Evolutionary conservation across 2,888 invertebrate species (phyloP).

Genomic region (Esperia sulphurella): DNA sequence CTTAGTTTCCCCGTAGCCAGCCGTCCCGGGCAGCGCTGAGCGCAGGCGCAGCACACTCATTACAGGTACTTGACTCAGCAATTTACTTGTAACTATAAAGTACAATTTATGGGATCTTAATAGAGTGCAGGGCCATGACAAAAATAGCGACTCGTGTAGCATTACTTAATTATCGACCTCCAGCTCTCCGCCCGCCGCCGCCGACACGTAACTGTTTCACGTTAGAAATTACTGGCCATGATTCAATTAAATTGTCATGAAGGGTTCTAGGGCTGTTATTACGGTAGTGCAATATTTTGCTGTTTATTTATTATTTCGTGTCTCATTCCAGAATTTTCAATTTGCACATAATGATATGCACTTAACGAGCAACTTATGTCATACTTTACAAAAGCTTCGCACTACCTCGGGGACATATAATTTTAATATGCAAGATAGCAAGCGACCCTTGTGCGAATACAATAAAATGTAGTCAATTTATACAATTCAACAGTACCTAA

Average conservation of each 20-base stretch:
- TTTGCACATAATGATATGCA: constrained; percentile 26
- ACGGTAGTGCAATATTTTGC: constrained; percentile 32
- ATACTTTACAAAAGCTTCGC: constrained; percentile 11
- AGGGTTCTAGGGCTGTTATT: constrained; percentile 41
- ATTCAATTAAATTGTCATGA: constrained; percentile 61
- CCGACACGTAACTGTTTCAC: constrained; percentile 25
- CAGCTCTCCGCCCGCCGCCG: constrained; percentile 13
- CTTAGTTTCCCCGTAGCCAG: constrained; percentile 22
- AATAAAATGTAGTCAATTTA: neutral
- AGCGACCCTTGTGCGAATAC: neutral
- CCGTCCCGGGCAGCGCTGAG: neutral
- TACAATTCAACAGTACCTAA: constrained; percentile 2
- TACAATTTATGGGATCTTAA: constrained; percentile 61
- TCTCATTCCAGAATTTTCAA: constrained; percentile 25
- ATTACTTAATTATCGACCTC: constrained; percentile 44
- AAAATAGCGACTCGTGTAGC: constrained; percentile 50
- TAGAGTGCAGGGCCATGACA: constrained; percentile 48
- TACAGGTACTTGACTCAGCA: constrained; percentile 58
- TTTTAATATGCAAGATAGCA: no score
- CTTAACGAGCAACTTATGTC: constrained; percentile 18
- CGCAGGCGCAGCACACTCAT: constrained; percentile 31
- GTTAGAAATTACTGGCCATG: constrained; percentile 41
- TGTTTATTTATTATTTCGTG: constrained; percentile 30
- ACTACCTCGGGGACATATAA: neutral
- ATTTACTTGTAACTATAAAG: constrained; percentile 58